Evolutionary conservation across 2,888 invertebrate species (phyloP), one percentile per base, ranked within the genome.

Genomic region (Nomada hirtipes): DNA sequence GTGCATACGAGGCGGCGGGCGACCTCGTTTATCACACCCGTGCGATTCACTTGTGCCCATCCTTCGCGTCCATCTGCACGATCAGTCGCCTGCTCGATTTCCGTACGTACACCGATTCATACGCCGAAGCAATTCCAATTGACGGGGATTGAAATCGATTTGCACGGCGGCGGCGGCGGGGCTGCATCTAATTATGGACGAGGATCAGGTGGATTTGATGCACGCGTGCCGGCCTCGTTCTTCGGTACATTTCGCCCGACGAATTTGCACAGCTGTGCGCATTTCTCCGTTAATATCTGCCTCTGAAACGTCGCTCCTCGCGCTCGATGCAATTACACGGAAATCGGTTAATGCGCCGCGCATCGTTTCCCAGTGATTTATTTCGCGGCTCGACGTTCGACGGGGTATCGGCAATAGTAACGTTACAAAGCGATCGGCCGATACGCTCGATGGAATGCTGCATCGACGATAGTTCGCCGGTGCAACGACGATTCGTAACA

Each of bases 321-420:
- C 64, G 18, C 76, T 67, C 23, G 18, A 36, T 15, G 67, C 60
- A 72, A 77, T 77, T 72, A 71, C 67, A 55, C 53, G 47, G 44
- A 55, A 72, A 77, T 77, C 72, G 71, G 52, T 65, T 67, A 60
- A 72, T 52, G 65, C 53, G 59, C 44, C 23, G 18, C 23, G 13
- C 47, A 4, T 20, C 44, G 47, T 60, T 26, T 36, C 29, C 50
- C 23, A 20, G 7, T 59, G 74, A 74, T 74, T 74, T 74, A 74
- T 42, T 26, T 7, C 4, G 50, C 26, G 0, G 52, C 26, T 13
- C 15, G 26, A 15, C 10, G 52, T 29, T 53, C 53, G 11, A 11
- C 67, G 20, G 13, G 47, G 15, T n/a, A 47, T 47, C 23, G 15
- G 63, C n/a, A 20, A 20, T n/a, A n/a, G n/a, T 9, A 9, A 53